Percentiles rank a stretch among this genome's conserved stretches.
Evolutionary conservation across 2,797 vertebrate species (phyloP).

Genomic region (Thamnophis elegans): DNA sequence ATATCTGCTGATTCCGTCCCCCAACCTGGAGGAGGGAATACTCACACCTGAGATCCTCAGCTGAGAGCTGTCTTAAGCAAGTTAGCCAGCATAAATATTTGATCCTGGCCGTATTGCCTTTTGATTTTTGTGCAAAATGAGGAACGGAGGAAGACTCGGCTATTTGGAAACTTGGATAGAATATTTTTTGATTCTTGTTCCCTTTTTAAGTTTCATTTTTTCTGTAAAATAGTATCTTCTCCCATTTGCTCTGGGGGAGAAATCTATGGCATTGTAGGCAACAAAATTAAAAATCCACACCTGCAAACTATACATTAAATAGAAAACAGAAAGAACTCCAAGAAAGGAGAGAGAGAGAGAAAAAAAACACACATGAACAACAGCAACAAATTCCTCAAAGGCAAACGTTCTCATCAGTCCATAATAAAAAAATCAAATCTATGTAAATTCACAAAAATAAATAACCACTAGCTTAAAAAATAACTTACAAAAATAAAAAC

Average conservation of each 20-base stretch:
- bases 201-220: neutral
- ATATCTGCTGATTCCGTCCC: neutral
- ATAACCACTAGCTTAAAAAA: slow-evolving; percentile 27
- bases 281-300: neutral
- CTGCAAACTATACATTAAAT: neutral
- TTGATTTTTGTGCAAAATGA: slow-evolving; percentile 38
- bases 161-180: neutral
- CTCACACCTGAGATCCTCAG: neutral
- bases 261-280: slow-evolving; percentile 1
- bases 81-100: neutral
- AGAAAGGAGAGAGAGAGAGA: neutral
- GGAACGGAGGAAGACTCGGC: slow-evolving; percentile 39
- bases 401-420: slow-evolving; percentile 29
- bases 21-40: neutral
- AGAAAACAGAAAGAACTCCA: neutral
- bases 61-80: neutral
- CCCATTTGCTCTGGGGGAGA: slow-evolving; percentile 6
- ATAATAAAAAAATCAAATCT: slow-evolving; percentile 71
- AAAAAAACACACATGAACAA: neutral
- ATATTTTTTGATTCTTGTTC: slow-evolving; percentile 16
- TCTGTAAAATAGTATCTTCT: neutral
- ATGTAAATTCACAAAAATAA: slow-evolving; percentile 30
- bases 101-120: slow-evolving; percentile 17
- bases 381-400: neutral
- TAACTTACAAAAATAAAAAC: slow-evolving; percentile 19